Base-by-base conservation (phyloP, 2,888 invertebrate species). In the Tiphia femorata region DNA sequence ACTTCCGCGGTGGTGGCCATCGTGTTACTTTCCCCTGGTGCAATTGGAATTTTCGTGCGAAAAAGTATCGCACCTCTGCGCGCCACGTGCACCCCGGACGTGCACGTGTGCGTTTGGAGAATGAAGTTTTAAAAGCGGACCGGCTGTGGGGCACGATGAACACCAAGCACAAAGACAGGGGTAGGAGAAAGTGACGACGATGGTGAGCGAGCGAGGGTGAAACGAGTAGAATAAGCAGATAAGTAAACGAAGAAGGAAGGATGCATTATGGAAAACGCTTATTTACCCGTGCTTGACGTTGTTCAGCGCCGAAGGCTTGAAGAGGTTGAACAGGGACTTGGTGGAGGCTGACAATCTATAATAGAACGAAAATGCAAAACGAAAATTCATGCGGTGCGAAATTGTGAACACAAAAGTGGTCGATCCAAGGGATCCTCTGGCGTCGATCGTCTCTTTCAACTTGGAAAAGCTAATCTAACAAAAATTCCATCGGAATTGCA, bases 311-410 rank as follows among this genome's bases (percentile, higher is more conserved):
- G 77, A 73, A 38, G 80, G 82, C 81, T 84, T 84, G 78, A 84
- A 83, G 73, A 84, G 83, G 79, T 85, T 84, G 82, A 84, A 83
- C 77, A 85, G 77, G 67, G 84, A 84, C 78, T 84, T 85, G 78
- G 84, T 84, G 62, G 84, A 81, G 59, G 82, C 71, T 67, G 82
- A 81, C 75, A 82, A 81, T 82, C 82, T 82, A 81, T 72, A 81
- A 80, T 73, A n/a, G 62, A 78, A 79, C 67, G 75, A 77, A 71
- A 78, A 79, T 72, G 72, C 75, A 77, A 74, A 30, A 78, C 74
- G 72, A 72, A 76, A 77, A 78, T n/a, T 70, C 81, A 77, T 81
- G 80, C 80, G 73, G 76, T 77, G 80, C 80, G 58, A 52, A 65
- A 73, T 46, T 47, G 53, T 35, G 38, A 48, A 35, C 44, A 51